Percentiles rank a stretch among this genome's conserved stretches.
Conservation (phyloP, 2,888 invertebrate genomes). For the Metalampra italica region DNA sequence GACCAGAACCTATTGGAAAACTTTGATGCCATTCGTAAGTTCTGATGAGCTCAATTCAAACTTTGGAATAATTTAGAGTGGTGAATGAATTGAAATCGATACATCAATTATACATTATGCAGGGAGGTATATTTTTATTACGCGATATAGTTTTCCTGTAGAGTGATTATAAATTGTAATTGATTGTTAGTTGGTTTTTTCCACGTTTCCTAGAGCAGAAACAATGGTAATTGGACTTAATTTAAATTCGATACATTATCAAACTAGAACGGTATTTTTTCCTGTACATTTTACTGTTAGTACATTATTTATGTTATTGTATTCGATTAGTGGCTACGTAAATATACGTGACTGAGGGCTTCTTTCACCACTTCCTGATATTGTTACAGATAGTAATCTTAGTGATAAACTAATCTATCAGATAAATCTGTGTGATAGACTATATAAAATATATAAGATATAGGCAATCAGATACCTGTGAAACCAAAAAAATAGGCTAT, state of each 20-base stretch:
- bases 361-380: too few relatives aligned
- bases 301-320: not conserved
- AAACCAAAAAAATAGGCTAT: too few relatives aligned
- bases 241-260: not conserved
- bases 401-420: too few relatives aligned
- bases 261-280: not conserved
- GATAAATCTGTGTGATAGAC: too few relatives aligned
- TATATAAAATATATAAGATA: too few relatives aligned
- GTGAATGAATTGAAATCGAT: too few relatives aligned
- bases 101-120: too few relatives aligned
- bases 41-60: slow-evolving; percentile 7
- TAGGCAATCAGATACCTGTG: too few relatives aligned
- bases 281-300: not conserved
- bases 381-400: too few relatives aligned
- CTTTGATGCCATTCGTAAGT: slow-evolving; percentile 11
- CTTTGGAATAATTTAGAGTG: not conserved
- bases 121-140: not conserved
- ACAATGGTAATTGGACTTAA: not conserved
- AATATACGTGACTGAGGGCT: not conserved
- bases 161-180: too few relatives aligned
- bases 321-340: not conserved
- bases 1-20: slow-evolving; percentile 11
- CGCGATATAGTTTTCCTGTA: not conserved
- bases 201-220: too few relatives aligned
- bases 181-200: too few relatives aligned